Evolutionary conservation across 2,888 invertebrate genomes (phyloP).

Genomic region (Vesta saturnalis): DNA sequence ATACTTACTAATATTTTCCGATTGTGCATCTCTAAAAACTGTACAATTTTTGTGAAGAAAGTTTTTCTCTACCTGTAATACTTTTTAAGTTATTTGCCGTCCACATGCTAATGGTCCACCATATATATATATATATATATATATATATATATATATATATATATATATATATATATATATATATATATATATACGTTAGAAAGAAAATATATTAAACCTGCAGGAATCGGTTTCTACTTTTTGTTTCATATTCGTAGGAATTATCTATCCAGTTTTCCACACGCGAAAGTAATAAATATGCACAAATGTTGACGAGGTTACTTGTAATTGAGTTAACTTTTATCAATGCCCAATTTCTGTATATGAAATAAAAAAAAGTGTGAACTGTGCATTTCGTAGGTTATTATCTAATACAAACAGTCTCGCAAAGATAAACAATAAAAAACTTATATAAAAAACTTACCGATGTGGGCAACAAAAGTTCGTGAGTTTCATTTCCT

Average conservation of each 20-base stretch:
- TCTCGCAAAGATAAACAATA: neutral
- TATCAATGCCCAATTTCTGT: neutral
- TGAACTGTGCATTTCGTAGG: neutral
- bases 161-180: too few relatives aligned
- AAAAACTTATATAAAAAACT: slow-evolving; percentile 54
- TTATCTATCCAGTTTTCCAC: neutral
- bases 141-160: too few relatives aligned
- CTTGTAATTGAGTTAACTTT: neutral
- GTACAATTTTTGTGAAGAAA: too few relatives aligned
- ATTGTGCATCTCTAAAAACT: too few relatives aligned
- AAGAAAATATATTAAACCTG: neutral
- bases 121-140: too few relatives aligned
- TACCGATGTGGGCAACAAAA: slow-evolving; percentile 74
- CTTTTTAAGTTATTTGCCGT: too few relatives aligned
- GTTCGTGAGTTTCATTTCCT: slow-evolving; percentile 77
- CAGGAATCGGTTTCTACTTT: neutral
- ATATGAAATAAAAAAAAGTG: too few relatives aligned
- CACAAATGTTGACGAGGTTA: neutral
- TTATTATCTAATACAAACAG: neutral
- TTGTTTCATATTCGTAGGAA: neutral
- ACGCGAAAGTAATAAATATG: neutral
- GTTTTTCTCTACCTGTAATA: too few relatives aligned
- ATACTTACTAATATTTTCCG: too few relatives aligned
- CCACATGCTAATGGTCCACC: too few relatives aligned
- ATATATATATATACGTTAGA: neutral